Percentiles rank a stretch among this genome's conserved stretches.
Evolutionary conservation across 2,113 vertebrate genomes (phyloP).

Genomic region (Oncorhynchus kisutch): DNA sequence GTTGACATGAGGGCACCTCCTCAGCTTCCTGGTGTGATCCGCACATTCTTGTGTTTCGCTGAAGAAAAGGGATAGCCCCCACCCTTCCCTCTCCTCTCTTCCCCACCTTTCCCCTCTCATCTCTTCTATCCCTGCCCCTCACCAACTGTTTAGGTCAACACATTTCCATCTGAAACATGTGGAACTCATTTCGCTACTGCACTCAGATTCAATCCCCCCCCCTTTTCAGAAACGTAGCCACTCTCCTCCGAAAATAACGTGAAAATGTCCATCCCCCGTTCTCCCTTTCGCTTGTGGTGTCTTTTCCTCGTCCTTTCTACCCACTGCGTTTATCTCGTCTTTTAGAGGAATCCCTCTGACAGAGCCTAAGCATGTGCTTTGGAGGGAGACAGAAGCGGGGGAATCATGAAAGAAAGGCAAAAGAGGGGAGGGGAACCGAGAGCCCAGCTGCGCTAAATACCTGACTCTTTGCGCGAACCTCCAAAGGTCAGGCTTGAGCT

Average conservation of each 20-base stretch:
- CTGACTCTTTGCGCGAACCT: constrained; percentile 73
- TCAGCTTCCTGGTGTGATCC: constrained; percentile 56
- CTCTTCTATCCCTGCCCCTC: constrained; percentile 45
- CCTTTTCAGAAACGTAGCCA: constrained; percentile 44
- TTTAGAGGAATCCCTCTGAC: constrained; percentile 65
- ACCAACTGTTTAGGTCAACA: constrained; percentile 69
- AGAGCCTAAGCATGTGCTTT: constrained; percentile 63
- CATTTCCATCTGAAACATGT: constrained; percentile 79
- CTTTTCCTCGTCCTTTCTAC: constrained; percentile 54
- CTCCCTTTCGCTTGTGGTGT: constrained; percentile 32
- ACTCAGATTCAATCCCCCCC: not conserved
- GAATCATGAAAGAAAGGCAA: constrained; percentile 3
- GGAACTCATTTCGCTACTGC: constrained; percentile 80
- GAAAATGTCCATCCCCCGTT: constrained; percentile 46
- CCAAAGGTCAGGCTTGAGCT: constrained; percentile 69
- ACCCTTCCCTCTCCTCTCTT: not conserved
- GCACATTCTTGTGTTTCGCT: constrained; percentile 59
- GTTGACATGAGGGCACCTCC: constrained; percentile 60
- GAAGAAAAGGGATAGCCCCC: constrained; percentile 50
- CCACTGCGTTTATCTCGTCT: constrained; percentile 45
- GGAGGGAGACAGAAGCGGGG: constrained; percentile 45
- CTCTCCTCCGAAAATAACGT: constrained; percentile 42
- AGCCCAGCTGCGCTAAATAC: constrained; percentile 77
- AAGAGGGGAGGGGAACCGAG: constrained; percentile 46
- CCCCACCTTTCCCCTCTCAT: constrained; percentile 26